Conservation (phyloP, 2,113 vertebrate species). For the Xyrauchen texanus region DNA sequence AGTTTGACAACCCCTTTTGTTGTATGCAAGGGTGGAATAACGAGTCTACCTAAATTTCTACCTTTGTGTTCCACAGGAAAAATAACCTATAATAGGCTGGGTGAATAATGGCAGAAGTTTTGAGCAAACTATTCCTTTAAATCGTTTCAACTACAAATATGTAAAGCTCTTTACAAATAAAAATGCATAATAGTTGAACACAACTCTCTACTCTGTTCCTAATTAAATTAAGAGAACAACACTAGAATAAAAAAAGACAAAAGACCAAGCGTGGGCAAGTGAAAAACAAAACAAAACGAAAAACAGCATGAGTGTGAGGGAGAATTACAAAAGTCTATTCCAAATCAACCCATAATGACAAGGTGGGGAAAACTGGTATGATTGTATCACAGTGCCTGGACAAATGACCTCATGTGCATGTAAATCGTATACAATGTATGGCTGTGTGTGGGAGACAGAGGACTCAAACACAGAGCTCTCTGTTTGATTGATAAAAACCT, state of each 20-base stretch:
- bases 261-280: not conserved
- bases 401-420: slow-evolving; percentile 50
- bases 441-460: slow-evolving; percentile 28
- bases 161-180: not conserved
- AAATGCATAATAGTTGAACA: not conserved
- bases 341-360: slow-evolving; percentile 8
- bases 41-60: no score
- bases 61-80: no score
- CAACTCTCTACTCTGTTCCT: no score
- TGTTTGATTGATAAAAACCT: slow-evolving; percentile 39
- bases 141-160: no score
- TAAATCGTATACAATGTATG: slow-evolving; percentile 49
- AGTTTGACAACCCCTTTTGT: no score
- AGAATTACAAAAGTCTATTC: slow-evolving; percentile 3
- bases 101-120: no score
- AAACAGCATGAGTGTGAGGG: not conserved
- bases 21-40: no score
- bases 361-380: slow-evolving; percentile 23
- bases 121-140: no score
- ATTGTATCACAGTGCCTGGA: slow-evolving; percentile 38
- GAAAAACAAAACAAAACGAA: no score
- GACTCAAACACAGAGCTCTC: slow-evolving; percentile 43
- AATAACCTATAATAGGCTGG: no score
- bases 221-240: no score
- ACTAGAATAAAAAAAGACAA: no score